Conservation (phyloP, 2,113 vertebrate genomes). For the Zosterops japonicus region DNA sequence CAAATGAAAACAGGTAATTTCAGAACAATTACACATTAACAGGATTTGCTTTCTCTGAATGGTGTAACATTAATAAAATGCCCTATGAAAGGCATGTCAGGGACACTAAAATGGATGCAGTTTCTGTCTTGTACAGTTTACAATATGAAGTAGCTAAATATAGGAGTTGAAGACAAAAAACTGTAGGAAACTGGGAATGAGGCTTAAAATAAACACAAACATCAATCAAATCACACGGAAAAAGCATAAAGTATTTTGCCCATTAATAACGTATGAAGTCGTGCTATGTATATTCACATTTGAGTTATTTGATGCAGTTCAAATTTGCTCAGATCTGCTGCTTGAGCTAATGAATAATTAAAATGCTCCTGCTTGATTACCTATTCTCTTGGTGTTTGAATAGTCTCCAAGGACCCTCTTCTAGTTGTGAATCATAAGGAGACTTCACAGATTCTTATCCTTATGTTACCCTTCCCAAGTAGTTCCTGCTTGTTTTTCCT, state of each 20-base stretch:
- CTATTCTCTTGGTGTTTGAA: not conserved
- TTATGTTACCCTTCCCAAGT: not conserved
- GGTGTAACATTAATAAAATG: not conserved
- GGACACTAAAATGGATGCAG: not conserved
- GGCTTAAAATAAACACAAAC: constrained; percentile 17
- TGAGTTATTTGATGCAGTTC: not conserved
- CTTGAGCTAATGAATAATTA: constrained; percentile 12
- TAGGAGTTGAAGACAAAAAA: not conserved
- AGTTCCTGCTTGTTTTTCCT: not conserved
- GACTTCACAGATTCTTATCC: not conserved
- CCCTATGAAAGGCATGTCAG: not conserved
- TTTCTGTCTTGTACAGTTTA: not conserved
- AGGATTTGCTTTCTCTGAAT: not conserved
- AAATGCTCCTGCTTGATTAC: constrained; percentile 13
- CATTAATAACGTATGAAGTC: constrained; percentile 5
- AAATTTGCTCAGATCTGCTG: not conserved
- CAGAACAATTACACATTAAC: not conserved
- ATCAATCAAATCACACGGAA: not conserved
- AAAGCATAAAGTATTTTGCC: constrained; percentile 3
- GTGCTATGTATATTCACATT: not conserved
- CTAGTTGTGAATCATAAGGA: not conserved
- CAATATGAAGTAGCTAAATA: not conserved
- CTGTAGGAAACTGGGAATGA: not conserved
- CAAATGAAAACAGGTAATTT: not conserved
- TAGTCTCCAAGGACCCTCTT: not conserved